Base-by-base conservation (phyloP, 2,113 vertebrate genomes). In the Salminus brasiliensis region DNA sequence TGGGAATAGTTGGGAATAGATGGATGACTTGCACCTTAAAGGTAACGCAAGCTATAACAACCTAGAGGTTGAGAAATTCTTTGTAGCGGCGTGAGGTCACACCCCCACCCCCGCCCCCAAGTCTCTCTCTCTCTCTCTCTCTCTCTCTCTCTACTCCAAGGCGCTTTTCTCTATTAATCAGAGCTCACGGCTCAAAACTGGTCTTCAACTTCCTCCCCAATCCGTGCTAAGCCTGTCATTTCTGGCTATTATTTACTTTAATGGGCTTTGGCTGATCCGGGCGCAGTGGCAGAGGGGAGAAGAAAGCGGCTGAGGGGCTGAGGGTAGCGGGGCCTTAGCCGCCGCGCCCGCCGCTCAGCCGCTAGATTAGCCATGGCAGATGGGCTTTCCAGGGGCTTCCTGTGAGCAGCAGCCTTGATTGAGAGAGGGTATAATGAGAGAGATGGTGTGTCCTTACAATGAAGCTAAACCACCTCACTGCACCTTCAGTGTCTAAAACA, bases 231-330 rank as follows among this genome's bases (percentile, higher is more conserved):
- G 97, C 98, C 97, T 98, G 98, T 99, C 96, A 98, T 99, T 98
- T 98, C 97, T 97, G 95, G 93, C 97, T 97, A 98, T 99, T 99
- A 99, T 99, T 99, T 98, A 98, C 96, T 98, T 98, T 98, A 98
- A 99, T 99, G 96, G 97, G 96, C 97, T 98, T 98, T 98, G 96
- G 97, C 96, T 98, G 97, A 99, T 98, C 97, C 95, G 96, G 95
- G 96, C 94, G 95, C 96, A 97, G 96, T 96, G 96, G 96, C 96
- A 95, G 96, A 98, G 96, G 93, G 94, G 96, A 97, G 96, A 97
- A 99, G 98, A 99, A 99, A 98, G 95, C 95, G 95, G 93, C 95
- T 94, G 94, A 97, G 96, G 95, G 52, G 52, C 52, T 25, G 21
- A 55, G 52, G 52, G 52, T 94, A 96, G 95, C 91, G 88, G 96